Conservation (phyloP, 2,888 invertebrate genomes). For the Spisula subtruncata region DNA sequence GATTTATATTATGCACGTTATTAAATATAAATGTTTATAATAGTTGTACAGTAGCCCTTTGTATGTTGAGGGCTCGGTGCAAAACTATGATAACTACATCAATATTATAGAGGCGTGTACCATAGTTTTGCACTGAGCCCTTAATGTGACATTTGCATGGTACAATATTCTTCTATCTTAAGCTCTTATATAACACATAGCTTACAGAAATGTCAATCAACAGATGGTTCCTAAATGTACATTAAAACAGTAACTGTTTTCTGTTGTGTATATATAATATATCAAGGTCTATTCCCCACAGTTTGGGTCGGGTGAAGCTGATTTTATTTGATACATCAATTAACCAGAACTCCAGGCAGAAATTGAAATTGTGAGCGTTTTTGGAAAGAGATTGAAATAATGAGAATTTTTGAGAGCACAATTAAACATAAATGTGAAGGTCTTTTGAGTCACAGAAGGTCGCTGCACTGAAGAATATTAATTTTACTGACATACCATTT, state of each 20-base stretch:
- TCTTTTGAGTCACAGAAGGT: not conserved
- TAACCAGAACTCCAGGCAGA: not conserved
- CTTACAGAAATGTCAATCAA: not conserved
- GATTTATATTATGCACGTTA: not conserved
- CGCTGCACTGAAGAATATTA: not conserved
- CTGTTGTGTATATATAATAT: not conserved
- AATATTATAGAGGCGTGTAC: no score
- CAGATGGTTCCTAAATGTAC: slow-evolving; percentile 16
- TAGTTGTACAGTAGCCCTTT: not conserved
- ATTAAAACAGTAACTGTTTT: not conserved
- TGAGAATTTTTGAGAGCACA: no score
- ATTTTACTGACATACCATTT: not conserved
- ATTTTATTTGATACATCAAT: not conserved
- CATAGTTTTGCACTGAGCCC: no score
- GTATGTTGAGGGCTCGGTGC: no score
- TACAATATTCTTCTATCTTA: not conserved
- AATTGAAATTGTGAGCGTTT: not conserved
- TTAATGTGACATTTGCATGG: not conserved
- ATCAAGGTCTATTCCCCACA: not conserved
- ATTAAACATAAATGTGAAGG: no score
- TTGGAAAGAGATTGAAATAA: no score
- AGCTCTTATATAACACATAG: not conserved
- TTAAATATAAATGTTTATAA: not conserved
- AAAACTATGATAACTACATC: no score
- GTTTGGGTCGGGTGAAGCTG: not conserved